phyloP scores from a whole-genome alignment of 37 sponge, comb jelly and placozoan species.

The Trichoplax adhaerens region DNA sequence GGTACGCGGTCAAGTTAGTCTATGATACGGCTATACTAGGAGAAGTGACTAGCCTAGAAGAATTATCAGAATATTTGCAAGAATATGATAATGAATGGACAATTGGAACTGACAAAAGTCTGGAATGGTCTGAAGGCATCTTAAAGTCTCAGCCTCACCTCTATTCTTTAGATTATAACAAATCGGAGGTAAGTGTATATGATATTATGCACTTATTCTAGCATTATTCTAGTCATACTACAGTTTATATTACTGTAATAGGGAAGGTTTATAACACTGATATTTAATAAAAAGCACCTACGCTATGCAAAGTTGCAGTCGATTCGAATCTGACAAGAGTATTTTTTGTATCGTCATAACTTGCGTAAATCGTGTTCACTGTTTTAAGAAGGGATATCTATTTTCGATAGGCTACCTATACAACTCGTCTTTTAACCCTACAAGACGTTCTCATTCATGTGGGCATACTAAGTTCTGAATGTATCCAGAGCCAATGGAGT shows the following conservation, averaged over 20 bases:
- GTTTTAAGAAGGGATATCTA: too few relatives aligned
- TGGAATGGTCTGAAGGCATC: slow-evolving; percentile 27
- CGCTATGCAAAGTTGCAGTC: too few relatives aligned
- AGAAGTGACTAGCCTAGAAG: slow-evolving; percentile 22
- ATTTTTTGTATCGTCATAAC: too few relatives aligned
- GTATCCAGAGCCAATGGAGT: slow-evolving; percentile 43
- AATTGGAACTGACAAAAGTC: slow-evolving; percentile 38
- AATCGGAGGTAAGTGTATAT: slow-evolving; percentile 18
- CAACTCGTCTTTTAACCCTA: slow-evolving; percentile 44
- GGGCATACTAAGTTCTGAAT: slow-evolving; percentile 37
- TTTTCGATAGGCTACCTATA: slow-evolving; percentile 20
- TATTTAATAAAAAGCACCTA: too few relatives aligned
- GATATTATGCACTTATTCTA: too few relatives aligned
- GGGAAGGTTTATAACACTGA: too few relatives aligned
- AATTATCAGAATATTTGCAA: slow-evolving; percentile 29
- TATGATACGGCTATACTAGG: slow-evolving; percentile 58
- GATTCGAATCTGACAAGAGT: too few relatives aligned
- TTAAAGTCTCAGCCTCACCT: slow-evolving; percentile 22
- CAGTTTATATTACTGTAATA: too few relatives aligned
- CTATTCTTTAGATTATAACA: slow-evolving; percentile 42
- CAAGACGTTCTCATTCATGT: slow-evolving; percentile 42
- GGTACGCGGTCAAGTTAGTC: slow-evolving; percentile 74
- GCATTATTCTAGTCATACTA: too few relatives aligned
- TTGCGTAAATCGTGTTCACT: too few relatives aligned
- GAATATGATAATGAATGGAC: slow-evolving; percentile 34